Evolutionary conservation across 2,797 vertebrate species (phyloP), one percentile per base, ranked within the genome.

Genomic region (Phoeniculus purpureus): DNA sequence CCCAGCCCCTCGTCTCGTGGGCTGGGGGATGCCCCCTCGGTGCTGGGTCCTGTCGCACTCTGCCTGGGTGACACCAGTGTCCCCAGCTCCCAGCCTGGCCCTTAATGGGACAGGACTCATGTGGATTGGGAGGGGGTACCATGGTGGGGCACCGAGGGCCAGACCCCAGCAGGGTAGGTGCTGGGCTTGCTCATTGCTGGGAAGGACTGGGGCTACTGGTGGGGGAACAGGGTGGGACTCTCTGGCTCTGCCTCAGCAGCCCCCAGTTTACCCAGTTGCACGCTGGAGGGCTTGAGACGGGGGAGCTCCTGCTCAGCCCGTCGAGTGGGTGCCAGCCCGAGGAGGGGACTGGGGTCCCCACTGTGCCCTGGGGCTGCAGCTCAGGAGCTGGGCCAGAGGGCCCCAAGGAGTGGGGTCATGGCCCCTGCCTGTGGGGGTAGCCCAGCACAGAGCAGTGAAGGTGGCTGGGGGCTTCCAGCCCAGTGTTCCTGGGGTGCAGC

Each of bases 381-480:
- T 15, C 31, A 23, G 61, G 56, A 62, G 37, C 70, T 16, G 4
- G 51, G 32, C 64, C 71, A 12, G 1, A 1, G 20, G 22, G 11
- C 12, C 27, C 67, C 18, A 10, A 0, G 1, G 60, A 52, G 26
- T 11, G 34, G 11, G n/a, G 23, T 26, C 50, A 3, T 3, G 47
- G 48, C 51, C 32, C n/a, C 48, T 58, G 25, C 48, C 54, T 5
- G 0, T 0, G 23, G 15, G 15, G 67, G 23, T 12, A 13, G 45
- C 47, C 48, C 3, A 5, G 52, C 21, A 37, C 34, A 7, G 75
- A 27, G 40, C 84, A 48, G 58, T 1, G 5, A n/a, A 45, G 67
- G 29, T 1, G 20, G 50, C 32, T 29, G 0, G 2, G n/a, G 10
- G n/a, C 43, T 76, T 72, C 48, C 25, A 5, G 3, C 48, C 0